Base-by-base conservation (phyloP, 2,113 vertebrate species). In the Dinomys branickii region DNA sequence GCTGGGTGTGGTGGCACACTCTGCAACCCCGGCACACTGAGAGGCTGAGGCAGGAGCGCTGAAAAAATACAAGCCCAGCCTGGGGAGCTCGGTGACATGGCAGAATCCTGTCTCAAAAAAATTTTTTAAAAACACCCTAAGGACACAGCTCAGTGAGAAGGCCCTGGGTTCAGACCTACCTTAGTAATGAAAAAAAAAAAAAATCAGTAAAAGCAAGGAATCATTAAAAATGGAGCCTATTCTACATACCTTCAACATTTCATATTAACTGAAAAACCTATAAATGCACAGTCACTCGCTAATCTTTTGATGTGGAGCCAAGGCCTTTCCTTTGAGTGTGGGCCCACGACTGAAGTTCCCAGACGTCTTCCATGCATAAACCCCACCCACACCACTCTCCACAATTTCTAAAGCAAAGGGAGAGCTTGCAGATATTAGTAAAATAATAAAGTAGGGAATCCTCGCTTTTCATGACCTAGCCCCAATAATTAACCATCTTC, bases 221-320 rank as follows among this genome's bases (percentile, higher is more conserved):
- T 89, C 84, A 88, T 95, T 97, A 93, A 94, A 92, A 83, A 87
- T 3, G 84, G 65, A 80, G 94, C 33, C 94, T 83, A 35, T 56
- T 81, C 63, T n/a, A 54, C 88, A 83, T 67, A 83, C 65, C 88
- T 88, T 82, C 50, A 56, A 77, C 96, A 92, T 88, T 93, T 91
- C 69, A 84, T 80, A 83, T 89, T 81, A 93, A 97, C 95, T 81
- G 47, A 96, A 96, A 78, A 95, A 92, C 94, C 96, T 96, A 95
- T 94, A 95, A 97, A 96, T 4, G 17, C 47, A 88, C 90, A 94
- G 96, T 92, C 96, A 97, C 78, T 85, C 61, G 44, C 59, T 90
- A 52, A 92, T 94, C 96, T 97, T 98, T 75, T 98, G 96, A 98
- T 97, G 97, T 94, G 28, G 28, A 83, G 97, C 96, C 96, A 97